Evolutionary conservation across 37 sponge, comb jelly and placozoan species (phyloP), one percentile per base, ranked within the genome.

Genomic region (Diacarnus erythraeanus): DNA sequence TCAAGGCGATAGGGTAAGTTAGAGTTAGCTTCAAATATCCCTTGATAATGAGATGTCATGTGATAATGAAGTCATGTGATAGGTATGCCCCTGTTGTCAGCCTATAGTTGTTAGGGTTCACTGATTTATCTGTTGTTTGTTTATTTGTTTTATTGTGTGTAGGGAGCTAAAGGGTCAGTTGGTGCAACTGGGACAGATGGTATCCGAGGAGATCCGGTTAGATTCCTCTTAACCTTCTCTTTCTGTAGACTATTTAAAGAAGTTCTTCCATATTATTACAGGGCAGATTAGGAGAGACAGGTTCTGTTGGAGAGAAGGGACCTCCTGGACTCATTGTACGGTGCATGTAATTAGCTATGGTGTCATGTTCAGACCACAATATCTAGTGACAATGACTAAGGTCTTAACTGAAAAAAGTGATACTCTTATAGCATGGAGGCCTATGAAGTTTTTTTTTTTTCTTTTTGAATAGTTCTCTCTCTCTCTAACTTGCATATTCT

Each of bases 131-230:
- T 23, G 42, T 42, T 72, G 36, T 5, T 20, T 44, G 4, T 41
- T 72, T 25, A 43, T 25, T 20, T 41, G 2, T 56, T 75, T 31
- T 36, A 34, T n/a, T 57, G 2, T 20, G 22, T 44, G 20, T 34
- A 93, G 89, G 93, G 93, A 2, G 75, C 82, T 15, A 30, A 64
- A 66, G 93, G 93, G 33, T 38, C 66, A 15, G 54, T 5, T 25
- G 93, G 93, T 42, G 35, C 43, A 33, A 2, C 38, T 38, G 93
- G 93, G 3, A 33, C 36, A 1, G 22, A 58, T 57, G 92, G 92
- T 22, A 34, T 42, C 18, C 42, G 54, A 12, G 93, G 89, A 85
- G 89, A 88, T 43, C 79, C 74, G 0, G 93, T 92, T 22, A 84
- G 92, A 72, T 56, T 54, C 56, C 56, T 54, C 56, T 17, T 20